Evolutionary conservation across 2,797 vertebrate species (phyloP).

Genomic region (Cichlasoma orientale): DNA sequence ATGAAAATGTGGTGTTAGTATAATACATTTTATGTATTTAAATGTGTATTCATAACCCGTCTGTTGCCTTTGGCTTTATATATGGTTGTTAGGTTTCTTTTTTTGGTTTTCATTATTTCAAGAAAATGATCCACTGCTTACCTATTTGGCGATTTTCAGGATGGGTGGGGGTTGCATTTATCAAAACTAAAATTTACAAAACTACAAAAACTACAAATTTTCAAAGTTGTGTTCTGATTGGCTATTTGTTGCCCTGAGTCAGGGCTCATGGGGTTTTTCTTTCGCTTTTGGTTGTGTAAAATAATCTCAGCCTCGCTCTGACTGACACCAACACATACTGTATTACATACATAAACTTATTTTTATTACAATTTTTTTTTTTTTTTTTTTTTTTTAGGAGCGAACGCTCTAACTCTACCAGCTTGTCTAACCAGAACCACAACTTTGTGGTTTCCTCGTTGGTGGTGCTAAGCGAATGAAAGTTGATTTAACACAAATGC

Average conservation of each 20-base stretch:
- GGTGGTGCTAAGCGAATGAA: neutral
- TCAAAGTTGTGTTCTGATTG: neutral
- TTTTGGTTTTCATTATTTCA: too few species aligned
- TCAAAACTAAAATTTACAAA: neutral
- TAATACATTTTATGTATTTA: neutral
- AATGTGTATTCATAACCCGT: neutral
- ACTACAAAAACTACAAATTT: neutral
- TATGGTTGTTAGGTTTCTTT: too few species aligned
- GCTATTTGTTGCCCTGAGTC: accelerated
- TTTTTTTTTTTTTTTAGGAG: neutral
- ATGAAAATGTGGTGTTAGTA: neutral
- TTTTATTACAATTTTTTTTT: neutral
- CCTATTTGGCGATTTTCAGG: too few species aligned
- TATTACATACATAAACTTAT: neutral
- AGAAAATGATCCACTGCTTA: too few species aligned
- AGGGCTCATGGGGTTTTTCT: neutral
- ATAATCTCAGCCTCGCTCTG: neutral
- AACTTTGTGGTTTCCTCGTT: neutral
- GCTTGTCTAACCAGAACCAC: neutral
- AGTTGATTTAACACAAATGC: neutral
- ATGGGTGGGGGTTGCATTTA: neutral
- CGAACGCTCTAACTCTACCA: neutral
- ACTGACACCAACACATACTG: neutral
- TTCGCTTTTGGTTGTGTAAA: neutral
- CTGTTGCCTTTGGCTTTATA: too few species aligned